Conservation (phyloP, 2,888 invertebrate species). For the Sphaerophoria taeniata region DNA sequence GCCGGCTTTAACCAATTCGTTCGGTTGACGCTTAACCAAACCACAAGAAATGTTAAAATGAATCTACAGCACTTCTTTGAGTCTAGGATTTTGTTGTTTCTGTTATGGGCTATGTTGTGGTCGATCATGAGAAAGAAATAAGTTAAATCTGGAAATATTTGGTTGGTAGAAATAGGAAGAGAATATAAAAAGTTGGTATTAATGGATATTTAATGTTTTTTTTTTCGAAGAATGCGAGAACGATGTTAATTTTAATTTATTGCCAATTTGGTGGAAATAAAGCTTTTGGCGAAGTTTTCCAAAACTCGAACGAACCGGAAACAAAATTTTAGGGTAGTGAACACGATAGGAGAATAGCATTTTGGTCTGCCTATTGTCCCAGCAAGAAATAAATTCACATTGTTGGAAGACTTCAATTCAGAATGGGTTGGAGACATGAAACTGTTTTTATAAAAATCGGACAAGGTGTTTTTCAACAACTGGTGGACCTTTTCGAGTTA, state of each 20-base stretch:
- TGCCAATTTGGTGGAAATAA: not conserved
- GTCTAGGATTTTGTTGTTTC: not conserved
- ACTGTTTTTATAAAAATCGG: no score
- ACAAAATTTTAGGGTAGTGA: no score
- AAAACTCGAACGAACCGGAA: no score
- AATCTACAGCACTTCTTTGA: constrained; percentile 18
- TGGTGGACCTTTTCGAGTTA: no score
- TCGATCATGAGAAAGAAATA: not conserved
- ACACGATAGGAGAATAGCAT: no score
- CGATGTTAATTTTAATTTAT: not conserved
- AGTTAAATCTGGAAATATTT: constrained; percentile 41
- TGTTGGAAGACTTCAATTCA: no score
- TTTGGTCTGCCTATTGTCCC: no score
- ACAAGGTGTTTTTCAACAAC: no score
- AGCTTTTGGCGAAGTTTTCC: no score
- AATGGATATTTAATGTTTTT: constrained; percentile 6
- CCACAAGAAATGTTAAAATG: constrained; percentile 22
- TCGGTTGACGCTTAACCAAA: not conserved
- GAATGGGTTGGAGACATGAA: no score
- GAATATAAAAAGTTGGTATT: not conserved
- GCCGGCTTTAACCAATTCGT: constrained; percentile 50
- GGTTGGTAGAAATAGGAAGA: constrained; percentile 21
- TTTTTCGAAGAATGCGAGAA: not conserved
- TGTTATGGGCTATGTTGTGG: not conserved
- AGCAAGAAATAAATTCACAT: no score